phyloP scores from a whole-genome alignment of 1,140 invertebrate species.

The Metopolophium dirhodum region DNA sequence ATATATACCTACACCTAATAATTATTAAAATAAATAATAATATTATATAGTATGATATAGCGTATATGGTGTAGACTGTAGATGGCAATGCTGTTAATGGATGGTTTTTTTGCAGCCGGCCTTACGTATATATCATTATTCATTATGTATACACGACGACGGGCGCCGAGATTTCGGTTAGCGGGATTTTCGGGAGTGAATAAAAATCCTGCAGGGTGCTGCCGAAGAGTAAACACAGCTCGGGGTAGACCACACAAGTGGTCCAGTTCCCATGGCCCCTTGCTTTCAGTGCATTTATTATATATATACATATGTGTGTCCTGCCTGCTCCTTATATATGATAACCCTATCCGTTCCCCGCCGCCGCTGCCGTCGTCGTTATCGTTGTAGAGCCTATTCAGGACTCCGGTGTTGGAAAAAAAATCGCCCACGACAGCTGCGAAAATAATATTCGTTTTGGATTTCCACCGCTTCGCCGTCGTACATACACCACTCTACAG shows the following conservation, averaged over 20 bases:
- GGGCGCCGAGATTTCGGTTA: not conserved
- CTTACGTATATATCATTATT: not conserved
- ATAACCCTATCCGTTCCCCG: conserved; percentile 47
- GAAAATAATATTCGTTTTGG: conserved; percentile 56
- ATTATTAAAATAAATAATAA: not conserved
- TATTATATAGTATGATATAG: not conserved
- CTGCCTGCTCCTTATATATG: not conserved
- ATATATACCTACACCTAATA: not conserved
- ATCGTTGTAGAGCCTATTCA: not conserved
- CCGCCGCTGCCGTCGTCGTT: not conserved
- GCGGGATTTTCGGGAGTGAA: conserved; percentile 22
- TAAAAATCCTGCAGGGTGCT: conserved; percentile 33
- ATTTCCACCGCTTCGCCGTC: not conserved
- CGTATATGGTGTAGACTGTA: not conserved
- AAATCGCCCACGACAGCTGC: conserved; percentile 53
- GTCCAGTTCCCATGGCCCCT: conserved; percentile 50
- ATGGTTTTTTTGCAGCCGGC: not conserved
- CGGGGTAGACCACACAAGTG: conserved; percentile 54
- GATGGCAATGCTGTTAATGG: not conserved
- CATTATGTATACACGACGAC: not conserved
- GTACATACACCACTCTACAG: not conserved
- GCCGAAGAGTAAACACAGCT: conserved; percentile 39
- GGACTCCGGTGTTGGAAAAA: conserved; percentile 20
- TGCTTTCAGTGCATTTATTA: not conserved
- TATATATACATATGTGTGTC: not conserved